Evolutionary conservation across 2,797 vertebrate species (phyloP).

Genomic region (Enteromius treurensis): DNA sequence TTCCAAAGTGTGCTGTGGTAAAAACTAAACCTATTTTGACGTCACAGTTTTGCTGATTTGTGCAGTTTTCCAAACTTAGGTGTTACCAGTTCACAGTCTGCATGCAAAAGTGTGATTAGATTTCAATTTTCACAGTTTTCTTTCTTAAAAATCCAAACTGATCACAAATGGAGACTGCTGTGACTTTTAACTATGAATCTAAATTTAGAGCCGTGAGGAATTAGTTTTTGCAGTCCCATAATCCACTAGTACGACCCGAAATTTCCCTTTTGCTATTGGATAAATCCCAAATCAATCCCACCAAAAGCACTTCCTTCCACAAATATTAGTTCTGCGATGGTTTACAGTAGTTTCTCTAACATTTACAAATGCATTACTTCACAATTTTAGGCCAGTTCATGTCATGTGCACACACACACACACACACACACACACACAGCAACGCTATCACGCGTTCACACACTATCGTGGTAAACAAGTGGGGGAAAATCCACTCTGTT

Average conservation of each 20-base stretch:
- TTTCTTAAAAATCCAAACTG: not conserved
- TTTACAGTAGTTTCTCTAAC: not conserved
- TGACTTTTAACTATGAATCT: too few species aligned
- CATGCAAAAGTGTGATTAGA: not conserved
- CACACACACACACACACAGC: not conserved
- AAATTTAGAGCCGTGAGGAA: not conserved
- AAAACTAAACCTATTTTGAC: not conserved
- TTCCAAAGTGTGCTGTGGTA: not conserved
- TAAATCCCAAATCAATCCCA: slow-evolving; percentile 20
- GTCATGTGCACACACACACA: not conserved
- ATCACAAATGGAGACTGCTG: too few species aligned
- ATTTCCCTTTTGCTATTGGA: slow-evolving; percentile 9
- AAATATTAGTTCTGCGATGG: slow-evolving; percentile 37
- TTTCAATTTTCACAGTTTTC: not conserved
- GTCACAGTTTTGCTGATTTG: not conserved
- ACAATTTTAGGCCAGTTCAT: slow-evolving; percentile 28
- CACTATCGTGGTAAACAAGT: slow-evolving; percentile 40
- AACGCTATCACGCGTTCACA: slow-evolving; percentile 21
- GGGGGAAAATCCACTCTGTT: slow-evolving; percentile 38
- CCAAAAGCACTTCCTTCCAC: slow-evolving; percentile 12
- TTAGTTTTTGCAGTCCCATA: not conserved
- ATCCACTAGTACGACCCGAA: not conserved
- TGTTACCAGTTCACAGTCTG: not conserved
- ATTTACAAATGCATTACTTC: slow-evolving; percentile 5
- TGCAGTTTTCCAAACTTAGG: not conserved